Evolutionary conservation across 2,113 vertebrate genomes (phyloP), one percentile per base, ranked within the genome.

Genomic region (Mastomys coucha): DNA sequence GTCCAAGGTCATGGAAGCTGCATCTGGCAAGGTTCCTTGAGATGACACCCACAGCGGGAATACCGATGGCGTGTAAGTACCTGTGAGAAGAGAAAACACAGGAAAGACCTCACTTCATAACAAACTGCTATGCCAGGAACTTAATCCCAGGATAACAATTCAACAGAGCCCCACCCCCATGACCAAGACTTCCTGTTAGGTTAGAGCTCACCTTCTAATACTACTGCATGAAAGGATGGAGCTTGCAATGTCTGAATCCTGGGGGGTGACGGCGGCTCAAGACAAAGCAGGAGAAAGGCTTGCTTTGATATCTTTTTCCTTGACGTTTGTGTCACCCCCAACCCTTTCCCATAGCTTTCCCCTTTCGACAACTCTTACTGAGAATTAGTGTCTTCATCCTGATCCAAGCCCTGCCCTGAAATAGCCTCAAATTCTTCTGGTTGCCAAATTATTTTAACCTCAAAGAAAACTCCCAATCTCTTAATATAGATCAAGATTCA

Each of bases 381-480:
- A 93, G 72, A 97, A 91, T 45, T 78, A 49, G 51, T 85, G 24
- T 28, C 11, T 31, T 60, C 33, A 49, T 81, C 42, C 26, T 89
- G 45, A 94, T 93, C 53, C 45, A 70, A 92, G 22, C 12, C 84
- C 56, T 89, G 80, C 65, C 76, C 60, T 85, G 58, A 93, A 96
- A 51, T 56, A 91, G 72, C 45, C 36, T 67, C 67, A 94, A 88
- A 67, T 53, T 94, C 49, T 93, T 91, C 63, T 93, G n/a, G 75
- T 94, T 94, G 51, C 17, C 88, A 93, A 89, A 70, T 95, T 96
- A 75, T 91, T 96, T 96, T 84, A 94, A 93, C 39, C 56, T 89
- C 72, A 77, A 96, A 97, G 70, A 96, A 97, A 94, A 72, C 75
- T 90, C 45, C 70, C 20, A 42, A 9, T 51, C 78, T 33, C 87